phyloP scores from a whole-genome alignment of 2,888 invertebrate species.

The Campoletis raptor region DNA sequence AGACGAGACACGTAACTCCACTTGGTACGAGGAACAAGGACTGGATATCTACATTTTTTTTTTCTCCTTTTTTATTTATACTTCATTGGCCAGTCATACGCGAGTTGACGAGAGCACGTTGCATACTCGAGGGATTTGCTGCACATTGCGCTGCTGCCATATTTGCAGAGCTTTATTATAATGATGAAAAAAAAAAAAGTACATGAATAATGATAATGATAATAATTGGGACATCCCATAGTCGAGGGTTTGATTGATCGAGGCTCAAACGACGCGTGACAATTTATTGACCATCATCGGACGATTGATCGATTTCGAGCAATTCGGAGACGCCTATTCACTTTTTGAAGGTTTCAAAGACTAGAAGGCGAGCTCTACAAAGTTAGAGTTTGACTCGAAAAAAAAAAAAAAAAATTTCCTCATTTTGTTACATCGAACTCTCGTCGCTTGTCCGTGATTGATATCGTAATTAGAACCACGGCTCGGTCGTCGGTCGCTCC shows the following conservation, averaged over 20 bases:
- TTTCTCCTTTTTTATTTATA: background rate
- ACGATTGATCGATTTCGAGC: slow-evolving; percentile 11
- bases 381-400: background rate
- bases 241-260: background rate
- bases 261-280: background rate
- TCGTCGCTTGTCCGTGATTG: background rate
- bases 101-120: slow-evolving; percentile 5
- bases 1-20: slow-evolving; percentile 50
- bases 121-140: slow-evolving; percentile 6
- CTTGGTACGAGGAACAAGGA: slow-evolving; percentile 42
- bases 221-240: background rate
- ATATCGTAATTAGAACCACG: background rate
- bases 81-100: background rate
- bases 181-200: background rate
- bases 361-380: background rate
- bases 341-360: background rate
- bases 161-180: background rate
- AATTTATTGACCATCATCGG: background rate
- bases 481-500: background rate
- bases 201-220: background rate
- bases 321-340: background rate
- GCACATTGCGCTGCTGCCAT: background rate
- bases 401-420: background rate
- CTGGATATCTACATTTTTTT: slow-evolving; percentile 3
- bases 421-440: background rate